These are phyloP conservation scores for Myotis brandtii DNA, from an alignment of 2,113 vertebrate species.

Conservation along the genomic window DNA sequence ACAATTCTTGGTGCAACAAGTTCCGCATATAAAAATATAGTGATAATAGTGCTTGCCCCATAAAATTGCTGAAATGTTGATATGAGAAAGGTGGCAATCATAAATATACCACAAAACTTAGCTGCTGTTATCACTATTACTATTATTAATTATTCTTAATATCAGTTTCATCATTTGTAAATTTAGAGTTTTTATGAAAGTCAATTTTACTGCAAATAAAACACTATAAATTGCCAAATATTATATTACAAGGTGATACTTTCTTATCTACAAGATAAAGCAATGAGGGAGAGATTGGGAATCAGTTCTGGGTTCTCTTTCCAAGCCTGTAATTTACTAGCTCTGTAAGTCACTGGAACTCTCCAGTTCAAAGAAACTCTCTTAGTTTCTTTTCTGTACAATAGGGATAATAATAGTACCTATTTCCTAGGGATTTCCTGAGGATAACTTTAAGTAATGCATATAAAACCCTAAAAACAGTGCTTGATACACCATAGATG, in stretches of 20 bases:
- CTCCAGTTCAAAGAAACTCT: not conserved
- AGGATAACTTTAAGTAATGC: conserved; percentile 19
- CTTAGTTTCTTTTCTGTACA: not conserved
- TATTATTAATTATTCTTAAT: not conserved
- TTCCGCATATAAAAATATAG: not conserved
- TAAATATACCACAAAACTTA: not conserved
- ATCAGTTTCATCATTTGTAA: not conserved
- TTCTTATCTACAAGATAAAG: conserved; percentile 10
- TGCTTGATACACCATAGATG: not conserved
- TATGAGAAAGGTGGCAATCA: not conserved
- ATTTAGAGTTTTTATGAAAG: conserved; percentile 33
- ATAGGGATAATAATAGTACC: not conserved
- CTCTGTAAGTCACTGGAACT: not conserved
- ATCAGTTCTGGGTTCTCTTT: not conserved
- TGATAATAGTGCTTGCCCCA: not conserved
- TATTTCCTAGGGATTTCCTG: not conserved
- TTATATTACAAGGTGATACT: not conserved
- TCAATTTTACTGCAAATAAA: not conserved
- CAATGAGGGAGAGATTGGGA: not conserved
- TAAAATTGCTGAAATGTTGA: not conserved
- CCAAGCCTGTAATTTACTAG: not conserved
- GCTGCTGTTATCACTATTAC: not conserved
- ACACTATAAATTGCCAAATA: not conserved
- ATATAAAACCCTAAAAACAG: not conserved
- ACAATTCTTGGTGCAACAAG: not conserved